These are phyloP conservation scores for Ypsolopha scabrella DNA, from an alignment of 2,888 invertebrate species.

Conservation along the genomic window DNA sequence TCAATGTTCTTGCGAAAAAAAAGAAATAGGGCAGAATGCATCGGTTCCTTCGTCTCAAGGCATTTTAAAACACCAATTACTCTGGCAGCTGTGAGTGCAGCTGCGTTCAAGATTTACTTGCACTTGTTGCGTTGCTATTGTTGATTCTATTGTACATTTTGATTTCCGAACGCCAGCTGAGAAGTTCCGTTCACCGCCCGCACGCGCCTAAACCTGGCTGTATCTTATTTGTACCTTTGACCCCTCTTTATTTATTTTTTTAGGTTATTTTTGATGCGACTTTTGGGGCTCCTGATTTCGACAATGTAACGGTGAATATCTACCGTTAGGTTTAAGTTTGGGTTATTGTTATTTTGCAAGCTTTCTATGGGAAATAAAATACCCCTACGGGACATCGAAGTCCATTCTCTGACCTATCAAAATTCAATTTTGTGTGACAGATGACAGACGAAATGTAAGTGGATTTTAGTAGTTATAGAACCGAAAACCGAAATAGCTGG, in stretches of 20 bases:
- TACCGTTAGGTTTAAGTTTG: neutral
- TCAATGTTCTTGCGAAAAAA: constrained; percentile 1
- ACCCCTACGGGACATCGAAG: no score
- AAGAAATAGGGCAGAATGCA: neutral
- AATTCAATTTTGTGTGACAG: no score
- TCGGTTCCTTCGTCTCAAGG: neutral
- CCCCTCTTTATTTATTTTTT: neutral
- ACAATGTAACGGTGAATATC: neutral
- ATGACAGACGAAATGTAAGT: no score
- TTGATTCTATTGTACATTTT: neutral
- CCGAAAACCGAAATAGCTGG: no score
- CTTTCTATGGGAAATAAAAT: no score
- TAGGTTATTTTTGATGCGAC: neutral
- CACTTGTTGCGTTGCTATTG: constrained; percentile 8
- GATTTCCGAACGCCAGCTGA: constrained; percentile 2
- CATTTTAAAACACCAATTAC: neutral
- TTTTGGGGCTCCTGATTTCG: no score
- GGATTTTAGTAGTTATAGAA: no score
- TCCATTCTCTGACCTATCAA: no score
- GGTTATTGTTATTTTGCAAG: neutral
- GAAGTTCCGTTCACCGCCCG: neutral
- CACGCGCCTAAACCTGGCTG: constrained; percentile 4
- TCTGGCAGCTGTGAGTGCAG: neutral
- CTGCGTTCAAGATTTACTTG: constrained; percentile 5
- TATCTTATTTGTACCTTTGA: constrained; percentile 3